phyloP scores from a whole-genome alignment of 2,113 vertebrate species.

The Kobus ellipsiprymnus region DNA sequence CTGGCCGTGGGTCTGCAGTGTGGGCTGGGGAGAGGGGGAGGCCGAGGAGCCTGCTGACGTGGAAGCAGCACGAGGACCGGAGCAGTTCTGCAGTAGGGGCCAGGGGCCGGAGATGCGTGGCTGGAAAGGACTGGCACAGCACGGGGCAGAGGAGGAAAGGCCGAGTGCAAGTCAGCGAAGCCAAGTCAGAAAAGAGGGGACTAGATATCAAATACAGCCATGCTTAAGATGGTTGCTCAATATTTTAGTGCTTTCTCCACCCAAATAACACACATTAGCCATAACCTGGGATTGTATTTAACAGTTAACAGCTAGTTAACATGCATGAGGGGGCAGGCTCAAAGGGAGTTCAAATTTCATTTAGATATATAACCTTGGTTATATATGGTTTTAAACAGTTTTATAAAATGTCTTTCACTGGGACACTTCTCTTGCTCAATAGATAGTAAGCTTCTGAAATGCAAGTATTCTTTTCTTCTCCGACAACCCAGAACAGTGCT shows the following conservation, averaged over 20 bases:
- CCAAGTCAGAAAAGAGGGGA: not conserved
- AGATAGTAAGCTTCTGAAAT: not conserved
- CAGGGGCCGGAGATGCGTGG: not conserved
- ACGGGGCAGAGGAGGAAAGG: no score
- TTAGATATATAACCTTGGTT: not conserved
- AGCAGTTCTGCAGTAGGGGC: accelerated
- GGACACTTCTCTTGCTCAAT: not conserved
- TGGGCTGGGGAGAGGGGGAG: not conserved
- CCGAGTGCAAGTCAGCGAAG: not conserved
- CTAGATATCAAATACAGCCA: not conserved
- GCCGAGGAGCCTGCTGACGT: accelerated
- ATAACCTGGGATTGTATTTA: not conserved
- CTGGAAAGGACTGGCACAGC: no score
- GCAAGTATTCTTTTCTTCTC: not conserved
- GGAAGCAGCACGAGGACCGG: accelerated
- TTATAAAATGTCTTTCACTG: not conserved
- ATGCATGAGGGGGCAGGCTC: not conserved
- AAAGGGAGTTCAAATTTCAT: not conserved
- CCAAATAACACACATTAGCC: not conserved
- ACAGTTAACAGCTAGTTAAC: not conserved
- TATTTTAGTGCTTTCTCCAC: not conserved
- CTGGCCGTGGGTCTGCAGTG: accelerated
- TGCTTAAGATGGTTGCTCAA: not conserved
- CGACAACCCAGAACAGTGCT: no score
- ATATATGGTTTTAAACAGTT: not conserved